Conservation (phyloP, 2,797 vertebrate genomes). For the Rhinatrema bivittatum region DNA sequence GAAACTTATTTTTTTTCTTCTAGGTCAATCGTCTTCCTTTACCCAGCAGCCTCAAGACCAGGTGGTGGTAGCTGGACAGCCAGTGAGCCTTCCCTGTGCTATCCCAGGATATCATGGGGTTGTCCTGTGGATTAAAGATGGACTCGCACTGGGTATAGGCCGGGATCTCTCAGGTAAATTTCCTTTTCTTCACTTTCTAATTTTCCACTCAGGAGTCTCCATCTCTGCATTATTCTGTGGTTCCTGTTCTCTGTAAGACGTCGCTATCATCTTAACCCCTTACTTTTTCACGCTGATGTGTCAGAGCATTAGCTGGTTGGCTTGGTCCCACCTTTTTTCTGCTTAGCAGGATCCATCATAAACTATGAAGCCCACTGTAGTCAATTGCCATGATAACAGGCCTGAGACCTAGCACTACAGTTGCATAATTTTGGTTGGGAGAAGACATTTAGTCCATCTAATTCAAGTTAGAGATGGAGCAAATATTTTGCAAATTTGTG, state of each 20-base stretch:
- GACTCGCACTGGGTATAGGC: slow-evolving; percentile 86
- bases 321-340: too few species aligned
- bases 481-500: too few species aligned
- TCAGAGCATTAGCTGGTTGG: too few species aligned
- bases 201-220: background rate
- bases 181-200: background rate
- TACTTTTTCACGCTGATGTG: too few species aligned
- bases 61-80: slow-evolving; percentile 89
- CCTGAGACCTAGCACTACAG: too few species aligned
- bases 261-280: background rate
- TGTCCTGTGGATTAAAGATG: slow-evolving; percentile 95
- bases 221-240: background rate
- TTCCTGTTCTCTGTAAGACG: background rate
- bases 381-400: too few species aligned
- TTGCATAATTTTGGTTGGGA: too few species aligned
- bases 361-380: too few species aligned
- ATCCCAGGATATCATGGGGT: slow-evolving; percentile 89
- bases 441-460: too few species aligned
- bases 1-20: slow-evolving; percentile 1
- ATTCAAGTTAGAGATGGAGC: too few species aligned
- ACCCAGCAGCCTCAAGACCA: slow-evolving; percentile 95
- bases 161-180: slow-evolving; percentile 83
- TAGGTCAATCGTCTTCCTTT: slow-evolving; percentile 80
- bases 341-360: too few species aligned
- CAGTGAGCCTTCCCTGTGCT: slow-evolving; percentile 83